Evolutionary conservation across 2,113 vertebrate genomes (phyloP).

Genomic region (Laticauda laticaudata): DNA sequence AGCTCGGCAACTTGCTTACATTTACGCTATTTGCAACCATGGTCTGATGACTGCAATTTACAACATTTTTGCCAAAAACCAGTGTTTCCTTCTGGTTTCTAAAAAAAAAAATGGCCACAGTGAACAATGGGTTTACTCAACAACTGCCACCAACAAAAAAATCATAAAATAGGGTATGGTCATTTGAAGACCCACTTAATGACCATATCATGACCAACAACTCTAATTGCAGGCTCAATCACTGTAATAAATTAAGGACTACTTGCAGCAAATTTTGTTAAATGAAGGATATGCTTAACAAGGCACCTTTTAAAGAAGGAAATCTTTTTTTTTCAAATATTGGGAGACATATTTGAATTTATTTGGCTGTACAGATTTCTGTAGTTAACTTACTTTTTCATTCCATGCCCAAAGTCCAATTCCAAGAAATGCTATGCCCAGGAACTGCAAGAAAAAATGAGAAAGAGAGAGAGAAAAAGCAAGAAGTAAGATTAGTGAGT

Average conservation of each 20-base stretch:
- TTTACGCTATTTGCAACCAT: neutral
- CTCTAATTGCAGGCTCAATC: no score
- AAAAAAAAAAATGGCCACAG: no score
- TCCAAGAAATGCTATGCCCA: constrained; percentile 92
- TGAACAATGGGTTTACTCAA: no score
- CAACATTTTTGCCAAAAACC: neutral
- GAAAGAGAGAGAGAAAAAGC: neutral
- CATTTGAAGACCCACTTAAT: neutral
- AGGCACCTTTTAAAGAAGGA: constrained; percentile 10
- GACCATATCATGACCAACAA: neutral
- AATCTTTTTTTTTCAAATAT: constrained; percentile 27
- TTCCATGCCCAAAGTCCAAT: constrained; percentile 97
- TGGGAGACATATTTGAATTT: neutral
- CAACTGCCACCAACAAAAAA: no score
- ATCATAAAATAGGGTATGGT: no score
- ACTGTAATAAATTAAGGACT: neutral
- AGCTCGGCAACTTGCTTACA: neutral
- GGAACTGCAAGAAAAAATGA: constrained; percentile 76
- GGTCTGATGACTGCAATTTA: neutral
- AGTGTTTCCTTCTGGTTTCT: no score
- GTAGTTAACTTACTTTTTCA: constrained; percentile 84
- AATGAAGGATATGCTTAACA: constrained; percentile 6
- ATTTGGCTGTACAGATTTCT: neutral
- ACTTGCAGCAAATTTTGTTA: neutral
- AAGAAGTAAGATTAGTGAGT: neutral